Base-by-base conservation (phyloP, 1,140 invertebrate genomes). In the Trichonephila clavipes region DNA sequence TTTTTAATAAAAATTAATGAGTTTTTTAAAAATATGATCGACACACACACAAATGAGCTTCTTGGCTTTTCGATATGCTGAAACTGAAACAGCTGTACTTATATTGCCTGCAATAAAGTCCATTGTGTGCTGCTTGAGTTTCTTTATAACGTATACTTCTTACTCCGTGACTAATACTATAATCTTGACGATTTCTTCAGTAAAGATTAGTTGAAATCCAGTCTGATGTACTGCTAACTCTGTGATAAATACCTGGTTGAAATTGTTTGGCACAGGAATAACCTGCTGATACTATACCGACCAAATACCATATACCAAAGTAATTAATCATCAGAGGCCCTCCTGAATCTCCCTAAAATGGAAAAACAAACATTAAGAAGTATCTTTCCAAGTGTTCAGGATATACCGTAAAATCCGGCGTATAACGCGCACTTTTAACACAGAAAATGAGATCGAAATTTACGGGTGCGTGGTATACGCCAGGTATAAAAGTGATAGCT, bases 171-270 rank as follows among this genome's bases (percentile, higher is more conserved):
- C 24, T 64, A 40, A 64, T n/a, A 66, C 8, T 62, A 72, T 6
- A 72, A 69, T 24, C 18, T 81, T 81, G 28, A 81, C 44, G 10
- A 24, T 28, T 28, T 34, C 40, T 40, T 94, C 81, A 94, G 28
- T 94, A 95, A 16, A 95, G 92, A 91, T 95, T 96, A n/a, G 95
- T 95, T 12, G 96, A 96, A 95, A 99, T 98, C 98, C 98, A 99
- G 95, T 99, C 98, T 8, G 98, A 98, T 1, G 98, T 99, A 95
- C 98, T 98, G 1, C 98, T 98, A 3, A 99, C 98, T 94, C 98
- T 97, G 96, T 99, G 98, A 96, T 99, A 99, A 94, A 99, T 99
- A 58, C 98, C 98, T 0, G 98, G 98, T 95, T 98, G 98, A 94
- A 97, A 97, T 95, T 98, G 97, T 16, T 98, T 97, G 1, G 98